phyloP scores from a whole-genome alignment of 64 coral and sea anemone species.

The Anthopleura sola region DNA sequence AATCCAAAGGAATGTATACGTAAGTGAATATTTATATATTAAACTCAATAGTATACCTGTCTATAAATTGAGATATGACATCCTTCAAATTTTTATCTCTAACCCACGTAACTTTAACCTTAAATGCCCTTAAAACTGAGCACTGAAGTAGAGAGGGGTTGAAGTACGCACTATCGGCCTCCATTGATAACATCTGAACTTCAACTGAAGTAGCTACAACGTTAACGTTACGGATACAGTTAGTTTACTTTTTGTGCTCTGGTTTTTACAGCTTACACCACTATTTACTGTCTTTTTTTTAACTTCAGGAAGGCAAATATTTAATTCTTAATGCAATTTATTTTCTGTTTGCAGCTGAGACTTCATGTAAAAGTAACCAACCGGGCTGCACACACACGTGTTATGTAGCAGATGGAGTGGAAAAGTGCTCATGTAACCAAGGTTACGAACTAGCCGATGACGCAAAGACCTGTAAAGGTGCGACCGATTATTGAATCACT shows the following conservation, averaged over 20 bases:
- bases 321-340: neutral
- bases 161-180: no score
- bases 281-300: neutral
- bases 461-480: conserved; percentile 4
- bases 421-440: conserved; percentile 17
- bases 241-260: no score
- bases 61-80: neutral
- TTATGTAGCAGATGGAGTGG: neutral
- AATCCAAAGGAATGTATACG: conserved; percentile 25
- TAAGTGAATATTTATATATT: neutral
- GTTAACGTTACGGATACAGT: no score
- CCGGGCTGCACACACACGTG: conserved; percentile 10
- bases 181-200: no score
- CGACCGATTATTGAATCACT: neutral
- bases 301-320: neutral
- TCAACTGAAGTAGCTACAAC: no score
- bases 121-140: no score
- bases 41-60: neutral
- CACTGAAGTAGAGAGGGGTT: no score
- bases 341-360: neutral
- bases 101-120: no score
- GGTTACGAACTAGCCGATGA: conserved; percentile 6
- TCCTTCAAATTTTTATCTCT: no score
- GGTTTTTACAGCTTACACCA: no score
- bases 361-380: neutral